Evolutionary conservation across 2,888 invertebrate genomes (phyloP).

Genomic region (Agrilus mali): DNA sequence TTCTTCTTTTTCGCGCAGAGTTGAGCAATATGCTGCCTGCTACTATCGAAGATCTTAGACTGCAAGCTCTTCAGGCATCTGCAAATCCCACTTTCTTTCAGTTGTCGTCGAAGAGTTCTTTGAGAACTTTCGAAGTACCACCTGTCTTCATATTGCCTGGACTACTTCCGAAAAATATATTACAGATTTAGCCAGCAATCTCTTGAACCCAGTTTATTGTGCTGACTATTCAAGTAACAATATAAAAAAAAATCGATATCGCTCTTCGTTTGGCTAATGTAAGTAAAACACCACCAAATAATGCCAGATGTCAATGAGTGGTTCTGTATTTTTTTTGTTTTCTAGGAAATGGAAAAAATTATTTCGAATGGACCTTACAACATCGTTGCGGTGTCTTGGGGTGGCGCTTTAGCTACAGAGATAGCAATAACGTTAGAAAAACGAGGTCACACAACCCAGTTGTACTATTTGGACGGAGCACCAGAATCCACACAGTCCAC

Average conservation of each 20-base stretch:
- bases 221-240: slow-evolving; percentile 25
- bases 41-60: slow-evolving; percentile 21
- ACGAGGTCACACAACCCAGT: slow-evolving; percentile 39
- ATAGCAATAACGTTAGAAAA: slow-evolving; percentile 61
- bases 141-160: slow-evolving; percentile 34
- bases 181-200: slow-evolving; percentile 21
- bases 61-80: slow-evolving; percentile 19
- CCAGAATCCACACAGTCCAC: slow-evolving; percentile 54
- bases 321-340: slow-evolving; percentile 9
- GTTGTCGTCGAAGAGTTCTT: slow-evolving; percentile 27
- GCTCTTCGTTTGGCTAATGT: slow-evolving; percentile 26
- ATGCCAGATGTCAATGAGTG: neutral
- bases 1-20: slow-evolving; percentile 16
- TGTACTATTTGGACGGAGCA: slow-evolving; percentile 73
- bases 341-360: slow-evolving; percentile 48
- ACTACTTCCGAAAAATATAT: slow-evolving; percentile 22
- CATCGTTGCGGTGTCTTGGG: slow-evolving; percentile 82
- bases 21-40: slow-evolving; percentile 24
- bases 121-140: slow-evolving; percentile 26
- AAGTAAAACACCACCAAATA: no score
- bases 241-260: slow-evolving; percentile 20
- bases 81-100: slow-evolving; percentile 25
- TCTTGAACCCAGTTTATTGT: slow-evolving; percentile 31
- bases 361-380: slow-evolving; percentile 53
- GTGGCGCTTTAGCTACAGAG: slow-evolving; percentile 68